Evolutionary conservation across 2,113 vertebrate species (phyloP), one percentile per base, ranked within the genome.

Genomic region (Dendrocopos noguchii): DNA sequence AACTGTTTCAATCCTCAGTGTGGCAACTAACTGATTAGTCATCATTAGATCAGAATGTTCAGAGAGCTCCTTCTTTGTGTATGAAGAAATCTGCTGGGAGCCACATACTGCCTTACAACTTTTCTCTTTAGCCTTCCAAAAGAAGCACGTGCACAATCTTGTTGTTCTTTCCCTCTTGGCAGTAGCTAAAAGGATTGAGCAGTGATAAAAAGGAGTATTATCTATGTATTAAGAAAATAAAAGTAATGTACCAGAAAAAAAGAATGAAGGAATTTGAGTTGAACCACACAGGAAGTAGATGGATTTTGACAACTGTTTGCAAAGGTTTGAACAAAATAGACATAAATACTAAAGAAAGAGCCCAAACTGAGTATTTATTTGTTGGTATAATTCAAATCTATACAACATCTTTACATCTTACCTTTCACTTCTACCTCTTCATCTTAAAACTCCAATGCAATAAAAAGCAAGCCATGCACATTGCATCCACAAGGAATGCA

Each of bases 71-170:
- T 85, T 85, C n/a, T 76, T 3, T 2, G 27, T 7, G 34, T 25
- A 24, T 24, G 29, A 33, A 80, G 42, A 87, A 71, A 79, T 56
- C 52, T 78, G 8, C 42, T 71, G 20, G 31, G 56, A 82, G 65
- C 22, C 29, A 33, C 11, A 20, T 27, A 42, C 52, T 53, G 36
- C 60, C 24, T 80, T 80, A 39, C 7, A 75, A 33, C 20, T 63
- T 84, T n/a, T 21, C 74, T 60, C 46, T 63, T 88, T 27, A 90
- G 64, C 20, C 19, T 90, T 84, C 47, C 52, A 46, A 80, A 66
- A n/a, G 53, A n/a, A 74, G 39, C 15, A 64, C 0, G 0, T 17
- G 29, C 16, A 46, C 29, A 46, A 16, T 24, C 31, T 29, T 33
- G 8, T 36, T 50, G 36, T 59, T 92, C 60, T 59, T 20, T 17